Base-by-base conservation (phyloP, 2,888 invertebrate species). In the Scaeva pyrastri region DNA sequence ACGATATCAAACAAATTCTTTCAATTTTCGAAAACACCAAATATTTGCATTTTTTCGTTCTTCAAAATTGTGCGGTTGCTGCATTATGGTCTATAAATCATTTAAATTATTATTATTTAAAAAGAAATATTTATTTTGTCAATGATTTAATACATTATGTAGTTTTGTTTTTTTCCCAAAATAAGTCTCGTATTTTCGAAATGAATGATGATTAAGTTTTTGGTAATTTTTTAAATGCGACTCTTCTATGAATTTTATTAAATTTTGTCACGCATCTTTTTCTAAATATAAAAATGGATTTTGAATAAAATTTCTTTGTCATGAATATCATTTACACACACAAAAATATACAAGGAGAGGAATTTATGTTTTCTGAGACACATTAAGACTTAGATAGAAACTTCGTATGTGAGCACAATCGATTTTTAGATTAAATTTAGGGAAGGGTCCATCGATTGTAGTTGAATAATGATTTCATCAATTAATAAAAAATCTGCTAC, bases 191-290 rank as follows among this genome's bases (percentile, higher is more conserved):
- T 12, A 1, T 2, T 31, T 0, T 11, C 36, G 0, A 45, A 48
- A n/a, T 50, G 36, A 60, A 2, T 50, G 48, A 72, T 60, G 72
- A 19, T 7, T 36, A 58, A 60, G 21, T 60, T 36, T 36, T 12
- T 72, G 48, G 36, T 50, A 36, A 48, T 56, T 43, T 31, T 45
- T 14, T 43, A 16, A 36, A 56, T 31, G 31, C 31, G 26, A 16
- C 12, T 58, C 31, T 43, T 71, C 2, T 6, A 31, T 8, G 6
- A 41, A 58, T 58, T 39, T n/a, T 58, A 72, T 39, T 48, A 48
- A 19, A 72, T 72, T 60, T 60, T 72, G 39, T 72, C 72, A 72
- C 72, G 72, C 72, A 36, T 48, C 10, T 31, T 56, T 11, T 56
- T 36, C 26, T 56, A 31, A 31, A 5, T 56, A 56, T 14, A 56